These are phyloP conservation scores for Hartigia nigra DNA, from an alignment of 2,888 invertebrate species.

Conservation along the genomic window DNA sequence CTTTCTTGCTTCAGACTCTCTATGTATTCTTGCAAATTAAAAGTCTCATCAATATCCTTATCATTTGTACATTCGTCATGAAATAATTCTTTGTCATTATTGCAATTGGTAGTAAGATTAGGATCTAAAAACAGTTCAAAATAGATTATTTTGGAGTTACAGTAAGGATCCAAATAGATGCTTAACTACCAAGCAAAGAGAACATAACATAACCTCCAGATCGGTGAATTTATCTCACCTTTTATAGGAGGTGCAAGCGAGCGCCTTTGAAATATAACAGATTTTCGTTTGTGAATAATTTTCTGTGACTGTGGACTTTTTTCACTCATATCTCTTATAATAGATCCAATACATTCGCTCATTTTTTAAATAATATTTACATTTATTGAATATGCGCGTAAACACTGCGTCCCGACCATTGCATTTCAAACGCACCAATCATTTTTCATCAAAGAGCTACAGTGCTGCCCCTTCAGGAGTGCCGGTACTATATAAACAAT, in stretches of 20 bases:
- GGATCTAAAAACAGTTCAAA: background rate
- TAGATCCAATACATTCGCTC: constrained; percentile 1
- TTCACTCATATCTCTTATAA: background rate
- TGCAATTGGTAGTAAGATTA: background rate
- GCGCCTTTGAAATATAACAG: constrained; percentile 42
- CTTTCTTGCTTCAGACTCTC: constrained; percentile 43
- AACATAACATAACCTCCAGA: background rate
- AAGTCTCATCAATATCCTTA: constrained; percentile 21
- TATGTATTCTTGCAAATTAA: constrained; percentile 46
- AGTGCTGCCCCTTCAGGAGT: no score
- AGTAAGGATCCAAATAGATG: background rate
- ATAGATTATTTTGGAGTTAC: background rate
- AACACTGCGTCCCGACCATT: background rate
- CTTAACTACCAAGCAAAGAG: background rate
- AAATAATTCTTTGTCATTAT: background rate
- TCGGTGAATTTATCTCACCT: background rate
- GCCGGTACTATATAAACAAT: no score
- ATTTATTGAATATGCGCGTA: background rate
- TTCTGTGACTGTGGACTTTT: constrained; percentile 8
- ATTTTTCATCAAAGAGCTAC: no score
- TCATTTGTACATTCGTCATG: background rate
- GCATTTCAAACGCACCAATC: no score
- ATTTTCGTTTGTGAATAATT: constrained; percentile 41
- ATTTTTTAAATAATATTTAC: constrained; percentile 5
- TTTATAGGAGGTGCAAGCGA: constrained; percentile 7